Evolutionary conservation across 2,113 vertebrate genomes (phyloP).

Genomic region (Pristiophorus japonicus): DNA sequence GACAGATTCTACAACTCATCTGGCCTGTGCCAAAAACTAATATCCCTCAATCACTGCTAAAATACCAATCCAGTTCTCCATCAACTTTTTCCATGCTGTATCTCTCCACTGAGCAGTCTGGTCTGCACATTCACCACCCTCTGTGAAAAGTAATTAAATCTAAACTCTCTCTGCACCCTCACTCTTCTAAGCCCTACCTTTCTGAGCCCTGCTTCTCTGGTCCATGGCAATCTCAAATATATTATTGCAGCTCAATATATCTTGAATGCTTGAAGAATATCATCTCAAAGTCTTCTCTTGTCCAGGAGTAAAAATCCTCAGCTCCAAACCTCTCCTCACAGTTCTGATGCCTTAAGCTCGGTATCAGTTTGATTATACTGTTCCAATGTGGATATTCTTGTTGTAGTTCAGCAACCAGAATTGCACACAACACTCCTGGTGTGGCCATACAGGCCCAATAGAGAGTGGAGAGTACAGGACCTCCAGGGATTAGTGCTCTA

Average conservation of each 20-base stretch:
- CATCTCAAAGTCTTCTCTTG: not conserved
- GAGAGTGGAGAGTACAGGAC: no score
- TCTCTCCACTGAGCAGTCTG: not conserved
- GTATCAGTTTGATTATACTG: not conserved
- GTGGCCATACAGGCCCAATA: no score
- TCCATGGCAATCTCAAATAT: not conserved
- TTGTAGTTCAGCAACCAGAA: no score
- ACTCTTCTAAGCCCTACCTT: not conserved
- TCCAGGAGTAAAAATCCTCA: not conserved
- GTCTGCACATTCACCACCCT: not conserved
- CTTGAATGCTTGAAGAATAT: not conserved
- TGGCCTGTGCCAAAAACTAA: not conserved
- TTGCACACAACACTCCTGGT: not conserved
- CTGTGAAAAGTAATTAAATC: not conserved
- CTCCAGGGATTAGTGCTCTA: not conserved
- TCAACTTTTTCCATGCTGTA: not conserved
- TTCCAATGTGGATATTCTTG: no score
- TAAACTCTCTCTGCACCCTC: not conserved
- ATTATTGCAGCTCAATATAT: not conserved
- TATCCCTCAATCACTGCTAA: not conserved
- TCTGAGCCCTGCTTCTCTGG: not conserved
- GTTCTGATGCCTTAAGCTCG: not conserved
- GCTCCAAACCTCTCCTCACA: not conserved
- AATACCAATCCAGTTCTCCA: not conserved
- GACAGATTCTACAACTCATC: not conserved